Evolutionary conservation across 1,140 invertebrate species (phyloP), one percentile per base, ranked within the genome.

Genomic region (Neodiprion fabricii): DNA sequence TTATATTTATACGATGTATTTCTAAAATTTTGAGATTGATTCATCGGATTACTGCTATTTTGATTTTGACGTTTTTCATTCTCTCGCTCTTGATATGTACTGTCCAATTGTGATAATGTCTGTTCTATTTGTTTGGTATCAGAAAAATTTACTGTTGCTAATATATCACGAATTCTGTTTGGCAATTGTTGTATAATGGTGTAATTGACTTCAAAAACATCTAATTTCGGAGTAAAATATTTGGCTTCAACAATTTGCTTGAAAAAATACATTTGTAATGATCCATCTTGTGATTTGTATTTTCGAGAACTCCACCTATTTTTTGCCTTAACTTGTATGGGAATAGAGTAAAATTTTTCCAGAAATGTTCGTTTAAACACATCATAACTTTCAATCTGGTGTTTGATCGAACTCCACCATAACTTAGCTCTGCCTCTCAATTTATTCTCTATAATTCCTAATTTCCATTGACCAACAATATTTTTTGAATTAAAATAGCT

Each of bases 401-500:
- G 17, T 17, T 17, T 17, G 17, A 17, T 17, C 17, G 17, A 17
- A 17, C 17, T 17, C 17, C 17, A 17, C 17, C 17, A 17, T 17
- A 17, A 17, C 17, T 17, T 17, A 17, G 17, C 17, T 17, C 17
- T 17, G 17, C 17, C 17, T 17, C 17, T 17, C 17, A 17, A 17
- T 67, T 72, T 61, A 17, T 48, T 70, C 12, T 74, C 70, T 21
- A 74, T 28, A 48, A 73, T 67, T 12, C 71, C 12, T 0, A 76
- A 12, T 53, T 67, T 72, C 7, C 61, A 70, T 40, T 74, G 70
- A 0, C 5, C 17, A 7, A 65, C 66, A 3, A 74, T 66, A 72
- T 76, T 76, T 68, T 76, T 76, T 11, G 72, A 74, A 28, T 11
- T 72, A 72, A 76, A 76, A 74, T 69, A 76, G 68, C 72, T 65